Percentiles rank a stretch among this genome's conserved stretches.
Evolutionary conservation across 2,888 invertebrate genomes (phyloP).

Genomic region (Pachymerium ferrugineum): DNA sequence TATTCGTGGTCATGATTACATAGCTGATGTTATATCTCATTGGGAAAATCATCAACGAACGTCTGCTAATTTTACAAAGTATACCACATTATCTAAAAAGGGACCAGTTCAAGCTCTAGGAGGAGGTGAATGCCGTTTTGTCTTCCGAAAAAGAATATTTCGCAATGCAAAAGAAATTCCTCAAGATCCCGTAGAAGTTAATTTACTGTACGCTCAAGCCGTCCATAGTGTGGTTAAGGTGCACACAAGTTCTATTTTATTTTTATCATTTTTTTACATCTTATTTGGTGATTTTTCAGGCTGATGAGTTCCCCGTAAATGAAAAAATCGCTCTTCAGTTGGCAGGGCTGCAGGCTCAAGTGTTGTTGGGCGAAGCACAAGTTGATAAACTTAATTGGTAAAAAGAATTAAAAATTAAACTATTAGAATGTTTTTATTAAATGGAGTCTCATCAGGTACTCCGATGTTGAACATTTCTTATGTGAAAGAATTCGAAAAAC

Average conservation of each 20-base stretch:
- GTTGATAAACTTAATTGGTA: conserved; percentile 45
- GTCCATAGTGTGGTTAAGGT: conserved; percentile 93
- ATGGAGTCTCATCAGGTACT: conserved; percentile 54
- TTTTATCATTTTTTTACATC: background rate
- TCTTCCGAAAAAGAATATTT: conserved; percentile 85
- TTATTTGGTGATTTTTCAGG: conserved; percentile 53
- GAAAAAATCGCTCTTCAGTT: conserved; percentile 90
- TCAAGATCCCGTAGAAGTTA: conserved; percentile 91
- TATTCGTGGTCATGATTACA: conserved; percentile 81
- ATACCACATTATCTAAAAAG: conserved; percentile 39
- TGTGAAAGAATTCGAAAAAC: conserved; percentile 45
- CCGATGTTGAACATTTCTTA: conserved; percentile 83
- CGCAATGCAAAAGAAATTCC: conserved; percentile 81
- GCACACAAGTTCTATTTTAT: conserved; percentile 38
- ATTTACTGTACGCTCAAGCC: conserved; percentile 87
- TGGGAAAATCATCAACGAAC: conserved; percentile 63
- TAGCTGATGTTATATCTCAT: conserved; percentile 88
- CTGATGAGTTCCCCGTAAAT: conserved; percentile 90
- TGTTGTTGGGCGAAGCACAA: conserved; percentile 76
- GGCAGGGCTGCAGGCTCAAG: conserved; percentile 90
- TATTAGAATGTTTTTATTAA: background rate
- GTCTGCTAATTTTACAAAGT: conserved; percentile 41
- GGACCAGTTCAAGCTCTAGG: conserved; percentile 57
- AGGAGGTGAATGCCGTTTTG: conserved; percentile 82
- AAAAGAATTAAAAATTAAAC: background rate